phyloP scores from a whole-genome alignment of 2,113 vertebrate genomes.

The Peucedramus taeniatus region DNA sequence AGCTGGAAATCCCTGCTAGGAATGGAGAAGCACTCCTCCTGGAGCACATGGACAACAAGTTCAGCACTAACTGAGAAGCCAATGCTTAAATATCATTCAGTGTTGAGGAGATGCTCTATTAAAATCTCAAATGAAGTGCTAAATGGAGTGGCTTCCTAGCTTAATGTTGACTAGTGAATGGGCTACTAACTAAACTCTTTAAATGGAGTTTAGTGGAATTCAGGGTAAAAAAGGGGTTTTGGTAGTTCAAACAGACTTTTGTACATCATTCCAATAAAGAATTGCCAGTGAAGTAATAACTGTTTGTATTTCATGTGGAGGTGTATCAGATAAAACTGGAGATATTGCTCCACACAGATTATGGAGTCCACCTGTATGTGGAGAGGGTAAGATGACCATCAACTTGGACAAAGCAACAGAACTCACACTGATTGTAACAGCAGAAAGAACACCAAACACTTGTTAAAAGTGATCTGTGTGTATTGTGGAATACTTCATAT shows the following conservation, averaged over 20 bases:
- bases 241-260: not conserved
- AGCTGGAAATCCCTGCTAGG: not conserved
- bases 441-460: not conserved
- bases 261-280: not conserved
- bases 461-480: not conserved
- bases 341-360: not conserved
- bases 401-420: not conserved
- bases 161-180: not conserved
- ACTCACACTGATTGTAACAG: not conserved
- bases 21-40: not conserved
- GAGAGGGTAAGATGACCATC: fast-evolving
- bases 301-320: not conserved
- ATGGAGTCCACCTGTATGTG: not conserved
- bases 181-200: not conserved
- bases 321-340: not conserved
- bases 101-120: not conserved
- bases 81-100: not conserved
- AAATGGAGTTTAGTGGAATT: not conserved
- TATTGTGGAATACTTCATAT: not conserved
- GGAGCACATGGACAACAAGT: fast-evolving
- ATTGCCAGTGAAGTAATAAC: not conserved
- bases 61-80: not conserved
- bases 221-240: not conserved
- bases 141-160: not conserved
- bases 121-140: not conserved